These are phyloP conservation scores for Ophthalmolycus amberensis DNA, from an alignment of 2,113 vertebrate species.

Conservation along the genomic window DNA sequence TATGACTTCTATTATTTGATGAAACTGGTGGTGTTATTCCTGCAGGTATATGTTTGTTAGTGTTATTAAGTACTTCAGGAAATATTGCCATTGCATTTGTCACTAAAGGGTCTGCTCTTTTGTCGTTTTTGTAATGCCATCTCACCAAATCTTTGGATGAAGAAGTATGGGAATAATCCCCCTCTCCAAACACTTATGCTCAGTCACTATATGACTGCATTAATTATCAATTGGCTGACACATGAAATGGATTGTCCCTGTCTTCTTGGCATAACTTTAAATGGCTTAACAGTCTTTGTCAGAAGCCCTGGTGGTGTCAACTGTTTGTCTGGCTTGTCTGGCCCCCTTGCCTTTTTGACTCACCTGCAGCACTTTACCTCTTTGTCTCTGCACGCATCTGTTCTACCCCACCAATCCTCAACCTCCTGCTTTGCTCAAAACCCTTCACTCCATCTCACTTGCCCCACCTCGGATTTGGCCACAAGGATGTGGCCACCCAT, in stretches of 20 bases:
- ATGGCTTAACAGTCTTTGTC: slow-evolving; percentile 51
- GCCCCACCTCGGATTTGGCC: slow-evolving; percentile 82
- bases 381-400: slow-evolving; percentile 82
- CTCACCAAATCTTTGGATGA: slow-evolving; percentile 53
- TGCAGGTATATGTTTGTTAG: slow-evolving; percentile 4
- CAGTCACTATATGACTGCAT: slow-evolving; percentile 58
- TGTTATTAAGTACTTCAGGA: slow-evolving; percentile 20
- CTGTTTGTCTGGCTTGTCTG: slow-evolving; percentile 56
- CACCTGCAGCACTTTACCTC: slow-evolving; percentile 79
- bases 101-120: slow-evolving; percentile 37
- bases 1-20: neutral
- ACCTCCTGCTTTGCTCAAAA: slow-evolving; percentile 64
- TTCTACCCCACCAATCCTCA: slow-evolving; percentile 31
- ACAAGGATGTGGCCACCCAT: slow-evolving; percentile 91
- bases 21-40: neutral
- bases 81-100: slow-evolving; percentile 25
- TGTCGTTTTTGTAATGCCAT: slow-evolving; percentile 42
- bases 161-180: slow-evolving; percentile 57
- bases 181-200: slow-evolving; percentile 32
- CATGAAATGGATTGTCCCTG: slow-evolving; percentile 57
- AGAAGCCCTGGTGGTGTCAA: slow-evolving; percentile 24
- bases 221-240: slow-evolving; percentile 57
- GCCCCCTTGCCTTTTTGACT: slow-evolving; percentile 75
- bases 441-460: slow-evolving; percentile 67
- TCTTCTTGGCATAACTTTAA: slow-evolving; percentile 68